Conservation (phyloP, 2,888 invertebrate species). For the Mesochorus sp. region DNA sequence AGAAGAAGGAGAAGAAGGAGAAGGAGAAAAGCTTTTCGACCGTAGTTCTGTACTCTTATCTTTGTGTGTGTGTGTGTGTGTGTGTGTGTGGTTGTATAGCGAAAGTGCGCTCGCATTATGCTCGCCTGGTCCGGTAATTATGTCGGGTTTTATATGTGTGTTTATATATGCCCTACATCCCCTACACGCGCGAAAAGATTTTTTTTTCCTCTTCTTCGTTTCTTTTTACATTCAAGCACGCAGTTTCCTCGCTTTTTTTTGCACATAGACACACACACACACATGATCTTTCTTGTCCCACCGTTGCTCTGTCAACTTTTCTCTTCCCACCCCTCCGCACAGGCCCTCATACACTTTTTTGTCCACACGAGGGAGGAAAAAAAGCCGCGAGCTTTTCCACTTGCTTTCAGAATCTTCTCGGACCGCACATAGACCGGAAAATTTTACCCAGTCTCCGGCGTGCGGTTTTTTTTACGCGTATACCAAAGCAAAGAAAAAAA, state of each 20-base stretch:
- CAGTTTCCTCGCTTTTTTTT: background rate
- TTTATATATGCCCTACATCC: background rate
- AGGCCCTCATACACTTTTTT: conserved; percentile 19
- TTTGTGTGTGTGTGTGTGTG: conserved; percentile 13
- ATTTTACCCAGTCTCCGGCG: conserved; percentile 26
- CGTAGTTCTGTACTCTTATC: background rate
- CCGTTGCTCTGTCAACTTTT: conserved; percentile 28
- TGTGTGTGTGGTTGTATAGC: conserved; percentile 22
- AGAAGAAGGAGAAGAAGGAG: background rate
- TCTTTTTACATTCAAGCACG: conserved; percentile 17
- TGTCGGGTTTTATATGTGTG: conserved; percentile 37
- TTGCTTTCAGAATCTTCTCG: conserved; percentile 43
- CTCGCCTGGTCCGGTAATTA: conserved; percentile 65
- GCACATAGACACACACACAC: too few relatives aligned
- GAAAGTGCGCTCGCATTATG: conserved; percentile 51
- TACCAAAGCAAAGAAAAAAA: background rate
- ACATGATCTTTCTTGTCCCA: conserved; percentile 15
- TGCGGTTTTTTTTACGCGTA: background rate
- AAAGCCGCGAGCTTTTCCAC: conserved; percentile 45
- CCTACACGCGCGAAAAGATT: background rate
- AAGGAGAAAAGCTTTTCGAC: conserved; percentile 14
- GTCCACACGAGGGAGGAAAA: background rate
- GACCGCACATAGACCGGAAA: conserved; percentile 24
- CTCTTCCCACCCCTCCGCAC: background rate
- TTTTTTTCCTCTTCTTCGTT: background rate